These are phyloP conservation scores for Podiceps cristatus DNA, from an alignment of 2,113 vertebrate genomes.

Conservation along the genomic window DNA sequence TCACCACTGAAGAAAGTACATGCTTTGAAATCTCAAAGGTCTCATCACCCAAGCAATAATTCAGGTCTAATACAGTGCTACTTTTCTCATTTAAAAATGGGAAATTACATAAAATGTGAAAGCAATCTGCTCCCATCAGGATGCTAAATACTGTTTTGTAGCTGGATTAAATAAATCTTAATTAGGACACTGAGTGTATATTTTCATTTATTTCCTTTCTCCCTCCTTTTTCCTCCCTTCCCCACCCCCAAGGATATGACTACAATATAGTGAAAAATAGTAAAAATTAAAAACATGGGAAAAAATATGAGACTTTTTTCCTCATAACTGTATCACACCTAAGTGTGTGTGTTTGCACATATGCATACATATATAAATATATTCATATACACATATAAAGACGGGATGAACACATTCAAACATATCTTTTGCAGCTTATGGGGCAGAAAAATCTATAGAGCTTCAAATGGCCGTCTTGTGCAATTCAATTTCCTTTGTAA, in stretches of 20 bases:
- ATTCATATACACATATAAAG: neutral
- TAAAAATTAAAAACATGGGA: neutral
- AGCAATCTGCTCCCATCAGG: conserved; percentile 56
- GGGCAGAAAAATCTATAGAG: neutral
- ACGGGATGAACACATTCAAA: neutral
- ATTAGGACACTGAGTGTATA: neutral
- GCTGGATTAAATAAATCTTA: conserved; percentile 53
- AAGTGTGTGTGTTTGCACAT: neutral
- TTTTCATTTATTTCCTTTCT: conserved; percentile 45
- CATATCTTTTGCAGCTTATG: neutral
- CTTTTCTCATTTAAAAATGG: conserved; percentile 48
- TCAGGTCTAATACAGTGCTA: conserved; percentile 4
- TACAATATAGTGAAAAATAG: neutral
- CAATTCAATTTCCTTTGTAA: conserved; percentile 21
- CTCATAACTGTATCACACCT: neutral
- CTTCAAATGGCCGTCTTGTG: neutral
- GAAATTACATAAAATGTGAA: conserved; percentile 40
- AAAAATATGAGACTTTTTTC: neutral
- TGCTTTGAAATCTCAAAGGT: neutral
- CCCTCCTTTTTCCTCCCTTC: neutral
- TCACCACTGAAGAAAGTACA: neutral
- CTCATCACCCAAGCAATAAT: neutral
- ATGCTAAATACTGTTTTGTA: conserved; percentile 60
- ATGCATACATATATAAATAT: neutral
- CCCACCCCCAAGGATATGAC: neutral